Conservation (phyloP, 2,797 vertebrate species). For the Prunella strophiata region DNA sequence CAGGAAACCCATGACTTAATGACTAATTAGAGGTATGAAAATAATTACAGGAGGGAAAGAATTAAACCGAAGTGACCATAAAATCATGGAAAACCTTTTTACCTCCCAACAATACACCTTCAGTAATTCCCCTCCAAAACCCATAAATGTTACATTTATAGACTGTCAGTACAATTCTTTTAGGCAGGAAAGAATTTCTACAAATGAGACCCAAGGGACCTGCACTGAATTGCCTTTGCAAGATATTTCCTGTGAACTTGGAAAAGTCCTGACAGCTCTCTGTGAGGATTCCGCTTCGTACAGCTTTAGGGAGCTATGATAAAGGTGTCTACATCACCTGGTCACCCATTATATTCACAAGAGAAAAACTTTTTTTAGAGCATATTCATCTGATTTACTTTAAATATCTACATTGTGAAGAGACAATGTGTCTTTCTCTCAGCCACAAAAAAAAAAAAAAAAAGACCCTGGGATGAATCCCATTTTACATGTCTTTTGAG, state of each 20-base stretch:
- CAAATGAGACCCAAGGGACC: neutral
- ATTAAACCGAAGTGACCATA: neutral
- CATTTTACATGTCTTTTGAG: neutral
- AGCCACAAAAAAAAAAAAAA: neutral
- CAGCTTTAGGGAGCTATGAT: neutral
- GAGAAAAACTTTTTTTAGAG: neutral
- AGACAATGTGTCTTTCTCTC: neutral
- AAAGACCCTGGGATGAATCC: neutral
- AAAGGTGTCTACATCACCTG: neutral
- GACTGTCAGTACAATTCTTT: neutral
- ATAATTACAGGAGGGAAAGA: neutral
- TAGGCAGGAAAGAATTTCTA: neutral
- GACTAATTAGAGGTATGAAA: neutral
- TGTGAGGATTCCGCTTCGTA: neutral
- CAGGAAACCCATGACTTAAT: neutral
- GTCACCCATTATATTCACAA: neutral
- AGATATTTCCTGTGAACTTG: neutral
- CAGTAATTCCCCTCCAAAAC: neutral
- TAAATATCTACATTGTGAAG: neutral
- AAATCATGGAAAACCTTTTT: neutral
- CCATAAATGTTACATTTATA: neutral
- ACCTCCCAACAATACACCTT: neutral
- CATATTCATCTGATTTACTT: neutral
- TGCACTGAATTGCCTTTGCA: neutral
- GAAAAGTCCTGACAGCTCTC: neutral